Base-by-base conservation (phyloP, 2,113 vertebrate species). In the Cyprinodon brontotheroides region DNA sequence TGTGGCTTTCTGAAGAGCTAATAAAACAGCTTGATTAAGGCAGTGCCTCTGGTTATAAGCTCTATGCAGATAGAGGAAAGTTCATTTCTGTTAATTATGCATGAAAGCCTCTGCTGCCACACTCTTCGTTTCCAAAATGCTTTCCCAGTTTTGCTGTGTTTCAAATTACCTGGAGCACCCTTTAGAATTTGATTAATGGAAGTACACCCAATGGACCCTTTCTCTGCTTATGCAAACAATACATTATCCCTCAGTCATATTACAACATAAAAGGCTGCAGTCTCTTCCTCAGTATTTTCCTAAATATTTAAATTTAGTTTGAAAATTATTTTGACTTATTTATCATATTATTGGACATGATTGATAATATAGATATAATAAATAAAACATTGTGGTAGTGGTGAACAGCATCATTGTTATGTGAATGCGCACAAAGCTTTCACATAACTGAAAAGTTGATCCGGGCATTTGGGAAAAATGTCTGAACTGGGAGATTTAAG, bases 11-110 rank as follows among this genome's bases (percentile, higher is more conserved):
- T 68, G 43, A 69, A 36, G 78, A 91, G 79, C 88, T 87, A 88
- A 90, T 89, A 89, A 85, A 88, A 75, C 77, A 68, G 80, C 88
- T 89, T 92, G 88, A 92, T 91, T 90, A 89, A 92, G 86, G 82
- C 74, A 81, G 75, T 69, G 85, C 88, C 88, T 87, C 70, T 86
- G 88, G 89, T 84, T 79, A 75, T 69, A 84, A 76, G 80, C 80
- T 67, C 83, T 73, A 81, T 89, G 81, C 84, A 89, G 86, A 92
- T 86, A 79, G 70, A 84, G 73, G 74, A 86, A 88, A 89, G 87
- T 85, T 87, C 82, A 89, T 77, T 87, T 79, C 72, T 86, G 86
- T 89, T 92, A 92, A 92, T 91, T 91, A 92, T 93, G 85, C 77
- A 90, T 87, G 85, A 89, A 79, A 74, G 80, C 72, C 78, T 66